Evolutionary conservation across 64 coral and sea anemone genomes (phyloP), one percentile per base, ranked within the genome.

Genomic region (Porites lutea): DNA sequence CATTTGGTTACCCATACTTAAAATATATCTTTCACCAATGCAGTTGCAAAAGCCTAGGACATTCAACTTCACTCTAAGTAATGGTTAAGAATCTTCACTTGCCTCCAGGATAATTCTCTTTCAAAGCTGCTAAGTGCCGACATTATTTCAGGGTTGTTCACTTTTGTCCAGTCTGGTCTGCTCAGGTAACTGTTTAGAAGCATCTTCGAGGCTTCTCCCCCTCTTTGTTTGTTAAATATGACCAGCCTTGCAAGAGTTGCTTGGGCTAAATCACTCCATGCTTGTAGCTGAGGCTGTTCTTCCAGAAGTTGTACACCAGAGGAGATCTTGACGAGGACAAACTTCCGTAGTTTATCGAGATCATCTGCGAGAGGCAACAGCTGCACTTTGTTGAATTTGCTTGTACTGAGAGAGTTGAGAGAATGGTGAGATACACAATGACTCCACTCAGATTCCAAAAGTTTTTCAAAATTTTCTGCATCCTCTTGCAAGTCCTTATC

Each of bases 141-240:
- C 47, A 78, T 27, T 3, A 90, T 54, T 44, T 90, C 75, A 4
- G 77, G 13, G 43, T 49, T 73, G 9, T 80, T 81, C 7, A 81
- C 58, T 83, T 83, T 51, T 2, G 4, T 49, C 90, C 90, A 92
- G 80, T 84, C 79, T 50, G 90, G 90, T 83, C 80, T 71, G 0
- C 72, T 13, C 21, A 37, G 12, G 48, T 44, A 90, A 8, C 72
- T 60, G 48, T 71, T 43, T 14, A 18, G 2, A 14, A 57, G 59
- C 62, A 88, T 66, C 52, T 65, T 87, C 45, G 86, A 88, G 43
- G 78, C 87, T 51, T 94, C 93, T 37, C 93, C 79, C n/a, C 57
- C 59, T 14, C 87, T 59, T 48, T 80, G 57, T 48, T 94, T 94
- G 62, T 90, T 90, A 45, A 94, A 69, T 9, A 90, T 89, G 1